Evolutionary conservation across 2,113 vertebrate genomes (phyloP), one percentile per base, ranked within the genome.

Genomic region (Notarius lentiginosus): DNA sequence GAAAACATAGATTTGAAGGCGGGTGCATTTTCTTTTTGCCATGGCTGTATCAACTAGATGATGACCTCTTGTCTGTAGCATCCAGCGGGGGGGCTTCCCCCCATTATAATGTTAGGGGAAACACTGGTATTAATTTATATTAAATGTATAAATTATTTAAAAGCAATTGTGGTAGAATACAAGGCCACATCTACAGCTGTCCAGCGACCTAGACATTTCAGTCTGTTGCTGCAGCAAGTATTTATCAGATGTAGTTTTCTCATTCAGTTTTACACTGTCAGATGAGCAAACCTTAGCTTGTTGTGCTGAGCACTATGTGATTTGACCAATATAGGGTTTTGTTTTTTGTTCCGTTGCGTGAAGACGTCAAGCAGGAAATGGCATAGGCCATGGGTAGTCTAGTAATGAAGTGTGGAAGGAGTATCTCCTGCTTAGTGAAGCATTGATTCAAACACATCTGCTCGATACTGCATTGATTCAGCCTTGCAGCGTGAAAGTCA

Each of bases 391-490:
- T 56, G 41, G 41, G 83, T 76, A 75, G 49, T 55, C 7, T 61
- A 34, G 77, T 79, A 87, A 84, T 89, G 82, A 89, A 75, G 72
- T 65, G 34, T 77, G 56, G 47, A 65, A 60, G 34, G 20, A 55
- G 15, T 86, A 84, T 81, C 73, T 47, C 87, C 84, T 90, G 73
- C 51, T 72, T 53, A 73, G 79, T 70, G 53, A 63, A 72, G 63
- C 65, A 87, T 79, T 58, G 75, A 87, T 89, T 76, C 58, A 15
- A 34, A 82, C 79, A n/a, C 81, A 70, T 85, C 87, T 88, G 84
- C 34, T 84, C 86, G 79, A 70, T 80, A 47, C 12, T 7, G 41
- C 66, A 87, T 87, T 82, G 80, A 81, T 82, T 79, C 27, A 6
- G 34, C 15, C 24, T 51, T 49, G 72, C 20, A 5, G 83, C 75